Conservation (phyloP, 2,888 invertebrate species). For the Pseudolycoriella hygida region DNA sequence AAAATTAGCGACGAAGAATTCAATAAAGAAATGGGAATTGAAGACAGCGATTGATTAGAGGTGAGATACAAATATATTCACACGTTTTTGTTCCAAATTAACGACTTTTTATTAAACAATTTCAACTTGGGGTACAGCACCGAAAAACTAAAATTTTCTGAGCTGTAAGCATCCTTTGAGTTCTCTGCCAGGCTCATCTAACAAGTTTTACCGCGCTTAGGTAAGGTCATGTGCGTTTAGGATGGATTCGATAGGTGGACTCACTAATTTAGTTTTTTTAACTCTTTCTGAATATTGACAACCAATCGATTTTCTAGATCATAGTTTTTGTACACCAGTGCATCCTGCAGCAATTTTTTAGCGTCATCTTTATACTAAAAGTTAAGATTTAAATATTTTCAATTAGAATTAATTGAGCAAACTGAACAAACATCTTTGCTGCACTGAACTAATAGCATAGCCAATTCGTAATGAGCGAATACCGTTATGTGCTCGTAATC, state of each 20-base stretch:
- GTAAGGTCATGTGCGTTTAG: too few species aligned
- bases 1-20: conserved; percentile 54
- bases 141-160: too few species aligned
- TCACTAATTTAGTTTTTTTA: conserved; percentile 20
- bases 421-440: conserved; percentile 4
- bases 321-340: conserved; percentile 40
- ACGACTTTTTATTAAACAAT: too few species aligned
- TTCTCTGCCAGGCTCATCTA: too few species aligned
- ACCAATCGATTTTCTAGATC: conserved; percentile 48
- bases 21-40: conserved; percentile 39
- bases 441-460: conserved; percentile 25
- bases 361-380: conserved; percentile 36
- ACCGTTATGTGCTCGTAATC: conserved; percentile 40
- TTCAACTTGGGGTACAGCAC: too few species aligned
- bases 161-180: too few species aligned
- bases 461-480: conserved; percentile 45
- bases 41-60: conserved; percentile 8
- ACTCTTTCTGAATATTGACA: conserved; percentile 39
- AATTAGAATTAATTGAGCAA: not conserved
- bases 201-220: too few species aligned
- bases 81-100: too few species aligned
- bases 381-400: not conserved
- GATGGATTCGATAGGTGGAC: too few species aligned
- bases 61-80: not conserved
- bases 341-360: conserved; percentile 29